These are phyloP conservation scores for Danionella dracula DNA, from an alignment of 2,797 vertebrate genomes.

Conservation along the genomic window DNA sequence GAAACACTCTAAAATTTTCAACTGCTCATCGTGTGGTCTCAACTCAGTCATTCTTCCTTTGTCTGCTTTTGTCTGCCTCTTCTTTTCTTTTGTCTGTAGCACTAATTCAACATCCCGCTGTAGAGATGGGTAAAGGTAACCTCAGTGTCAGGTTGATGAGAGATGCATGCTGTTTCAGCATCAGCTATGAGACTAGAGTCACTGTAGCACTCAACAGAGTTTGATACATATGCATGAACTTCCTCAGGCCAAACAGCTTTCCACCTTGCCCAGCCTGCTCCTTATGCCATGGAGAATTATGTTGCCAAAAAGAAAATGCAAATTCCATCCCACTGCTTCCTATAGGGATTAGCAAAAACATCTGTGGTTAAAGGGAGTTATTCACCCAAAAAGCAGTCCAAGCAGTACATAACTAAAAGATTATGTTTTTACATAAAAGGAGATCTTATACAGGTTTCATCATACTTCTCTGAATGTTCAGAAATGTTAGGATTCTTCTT, in stretches of 20 bases:
- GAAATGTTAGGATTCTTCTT: no score
- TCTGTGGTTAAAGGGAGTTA: slow-evolving; percentile 1
- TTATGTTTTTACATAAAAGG: no score
- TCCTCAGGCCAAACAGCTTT: slow-evolving; percentile 9
- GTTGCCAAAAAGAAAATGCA: slow-evolving; percentile 13
- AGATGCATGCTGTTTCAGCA: slow-evolving; percentile 66
- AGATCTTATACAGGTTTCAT: no score
- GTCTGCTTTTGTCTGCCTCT: slow-evolving; percentile 67
- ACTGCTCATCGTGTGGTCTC: no score
- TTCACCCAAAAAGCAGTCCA: not conserved
- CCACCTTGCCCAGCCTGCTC: slow-evolving; percentile 17
- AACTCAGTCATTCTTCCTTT: slow-evolving; percentile 1
- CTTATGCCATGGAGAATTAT: slow-evolving; percentile 15
- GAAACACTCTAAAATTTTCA: no score
- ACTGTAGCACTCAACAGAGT: not conserved
- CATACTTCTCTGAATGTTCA: no score
- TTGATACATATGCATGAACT: slow-evolving; percentile 36
- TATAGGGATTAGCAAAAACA: not conserved
- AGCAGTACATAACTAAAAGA: no score
- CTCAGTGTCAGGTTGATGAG: slow-evolving; percentile 38
- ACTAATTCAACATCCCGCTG: slow-evolving; percentile 76
- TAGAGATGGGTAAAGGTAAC: slow-evolving; percentile 94
- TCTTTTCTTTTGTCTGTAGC: slow-evolving; percentile 75
- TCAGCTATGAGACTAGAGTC: slow-evolving; percentile 29
- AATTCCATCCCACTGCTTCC: slow-evolving; percentile 22